Conservation (phyloP, 1,140 invertebrate genomes). For the Drosophila busckii region DNA sequence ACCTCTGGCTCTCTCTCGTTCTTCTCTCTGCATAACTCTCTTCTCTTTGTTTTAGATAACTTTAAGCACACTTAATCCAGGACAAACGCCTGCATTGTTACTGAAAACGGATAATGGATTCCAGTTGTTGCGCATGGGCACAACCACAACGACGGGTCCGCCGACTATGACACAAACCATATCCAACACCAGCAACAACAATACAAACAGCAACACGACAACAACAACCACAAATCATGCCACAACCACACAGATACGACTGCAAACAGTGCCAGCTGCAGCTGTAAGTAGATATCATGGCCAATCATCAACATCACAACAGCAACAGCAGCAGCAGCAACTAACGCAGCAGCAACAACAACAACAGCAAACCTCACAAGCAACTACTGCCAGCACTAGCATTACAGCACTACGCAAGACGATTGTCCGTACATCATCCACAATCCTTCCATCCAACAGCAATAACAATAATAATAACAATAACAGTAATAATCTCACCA, state of each 20-base stretch:
- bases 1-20: constrained; percentile 41
- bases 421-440: constrained; percentile 78
- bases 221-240: constrained; percentile 71
- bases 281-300: constrained; percentile 83
- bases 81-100: constrained; percentile 88
- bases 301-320: constrained; percentile 64
- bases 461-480: constrained; percentile 48
- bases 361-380: constrained; percentile 44
- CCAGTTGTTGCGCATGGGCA: constrained; percentile 92
- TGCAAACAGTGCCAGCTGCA: constrained; percentile 81
- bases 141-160: constrained; percentile 82
- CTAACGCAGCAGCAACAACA: constrained; percentile 42
- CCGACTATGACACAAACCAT: constrained; percentile 79
- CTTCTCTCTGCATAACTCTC: constrained; percentile 35
- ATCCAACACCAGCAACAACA: constrained; percentile 59
- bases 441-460: constrained; percentile 73
- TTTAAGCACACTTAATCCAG: constrained; percentile 90
- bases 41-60: constrained; percentile 84
- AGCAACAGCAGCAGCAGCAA: constrained; percentile 43
- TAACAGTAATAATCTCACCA: constrained; percentile 43
- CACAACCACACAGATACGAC: constrained; percentile 80
- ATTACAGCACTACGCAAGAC: constrained; percentile 83
- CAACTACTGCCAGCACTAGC: constrained; percentile 64
- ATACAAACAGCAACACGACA: constrained; percentile 47
- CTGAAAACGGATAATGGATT: constrained; percentile 97